A percentile compares a stretch with the other conserved stretches of the same genome.
phyloP scores from a whole-genome alignment of 2,888 invertebrate species.

The Andrena camellia region DNA sequence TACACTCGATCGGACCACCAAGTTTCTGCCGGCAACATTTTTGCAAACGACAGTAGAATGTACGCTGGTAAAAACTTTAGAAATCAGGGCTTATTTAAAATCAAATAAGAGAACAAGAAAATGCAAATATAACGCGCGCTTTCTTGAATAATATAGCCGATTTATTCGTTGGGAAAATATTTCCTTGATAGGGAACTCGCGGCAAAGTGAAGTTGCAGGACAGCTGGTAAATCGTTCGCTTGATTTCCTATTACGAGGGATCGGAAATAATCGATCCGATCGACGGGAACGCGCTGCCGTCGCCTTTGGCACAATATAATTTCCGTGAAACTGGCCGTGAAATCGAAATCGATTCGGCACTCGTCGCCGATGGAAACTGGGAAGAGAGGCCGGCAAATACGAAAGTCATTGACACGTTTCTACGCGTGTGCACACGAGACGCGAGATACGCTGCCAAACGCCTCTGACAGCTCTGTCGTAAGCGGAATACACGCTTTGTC shows the following conservation, averaged over 20 bases:
- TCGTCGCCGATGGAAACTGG: constrained; percentile 53
- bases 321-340: constrained; percentile 70
- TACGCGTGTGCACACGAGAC: constrained; percentile 13
- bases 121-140: background rate
- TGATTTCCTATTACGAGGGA: background rate
- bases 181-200: background rate
- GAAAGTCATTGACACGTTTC: constrained; percentile 71
- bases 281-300: constrained; percentile 39
- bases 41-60: no score
- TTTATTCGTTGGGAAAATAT: background rate
- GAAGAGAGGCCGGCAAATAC: constrained; percentile 67
- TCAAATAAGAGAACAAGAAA: background rate
- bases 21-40: no score
- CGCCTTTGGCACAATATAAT: constrained; percentile 59
- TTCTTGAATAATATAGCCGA: no score
- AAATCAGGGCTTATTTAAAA: background rate
- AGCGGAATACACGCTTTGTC: constrained; percentile 34
- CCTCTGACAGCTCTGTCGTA: constrained; percentile 47
- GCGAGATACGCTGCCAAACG: constrained; percentile 50
- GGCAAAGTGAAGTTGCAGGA: background rate
- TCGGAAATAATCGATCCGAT: constrained; percentile 12
- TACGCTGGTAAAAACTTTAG: background rate
- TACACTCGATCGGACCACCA: no score
- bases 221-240: background rate
- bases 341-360: constrained; percentile 70